A percentile compares a stretch with the other conserved stretches of the same genome.
These are phyloP conservation scores for Heliconius eleuchia DNA, from an alignment of 1,140 invertebrate genomes.

Conservation along the genomic window DNA sequence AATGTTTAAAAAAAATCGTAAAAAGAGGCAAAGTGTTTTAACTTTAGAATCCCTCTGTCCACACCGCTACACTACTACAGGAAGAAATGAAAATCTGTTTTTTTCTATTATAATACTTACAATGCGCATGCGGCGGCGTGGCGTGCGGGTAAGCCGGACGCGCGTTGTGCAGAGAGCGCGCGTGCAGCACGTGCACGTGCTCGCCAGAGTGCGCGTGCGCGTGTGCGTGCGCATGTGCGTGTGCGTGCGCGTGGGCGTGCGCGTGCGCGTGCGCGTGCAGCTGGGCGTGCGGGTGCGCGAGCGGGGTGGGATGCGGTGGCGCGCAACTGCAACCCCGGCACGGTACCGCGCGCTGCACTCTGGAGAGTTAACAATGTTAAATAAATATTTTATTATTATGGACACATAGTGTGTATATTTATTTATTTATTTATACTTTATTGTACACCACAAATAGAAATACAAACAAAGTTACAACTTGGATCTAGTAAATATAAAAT, in stretches of 20 bases:
- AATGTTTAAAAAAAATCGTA: too few species aligned
- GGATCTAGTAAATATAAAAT: too few species aligned
- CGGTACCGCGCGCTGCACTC: constrained; percentile 50
- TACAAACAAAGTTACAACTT: too few species aligned
- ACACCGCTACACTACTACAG: too few species aligned
- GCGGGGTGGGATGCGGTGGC: constrained; percentile 13
- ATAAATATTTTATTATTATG: neutral
- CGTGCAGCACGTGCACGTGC: constrained; percentile 50
- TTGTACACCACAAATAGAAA: too few species aligned
- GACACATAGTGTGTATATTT: too few species aligned
- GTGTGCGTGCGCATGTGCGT: neutral
- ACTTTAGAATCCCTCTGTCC: too few species aligned
- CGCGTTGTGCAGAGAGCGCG: constrained; percentile 35
- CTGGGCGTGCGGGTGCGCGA: constrained; percentile 37
- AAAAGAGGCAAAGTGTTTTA: too few species aligned
- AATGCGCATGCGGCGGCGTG: constrained; percentile 55
- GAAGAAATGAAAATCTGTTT: too few species aligned
- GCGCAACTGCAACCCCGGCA: constrained; percentile 62
- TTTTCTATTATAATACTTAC: constrained; percentile 39
- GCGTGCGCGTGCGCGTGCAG: constrained; percentile 38
- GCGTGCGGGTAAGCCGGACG: constrained; percentile 31
- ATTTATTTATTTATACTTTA: too few species aligned
- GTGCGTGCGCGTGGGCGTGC: neutral
- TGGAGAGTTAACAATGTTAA: constrained; percentile 8
- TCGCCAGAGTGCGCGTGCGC: neutral